phyloP scores from a whole-genome alignment of 2,888 invertebrate species.

The Nemotelus pantherinus region DNA sequence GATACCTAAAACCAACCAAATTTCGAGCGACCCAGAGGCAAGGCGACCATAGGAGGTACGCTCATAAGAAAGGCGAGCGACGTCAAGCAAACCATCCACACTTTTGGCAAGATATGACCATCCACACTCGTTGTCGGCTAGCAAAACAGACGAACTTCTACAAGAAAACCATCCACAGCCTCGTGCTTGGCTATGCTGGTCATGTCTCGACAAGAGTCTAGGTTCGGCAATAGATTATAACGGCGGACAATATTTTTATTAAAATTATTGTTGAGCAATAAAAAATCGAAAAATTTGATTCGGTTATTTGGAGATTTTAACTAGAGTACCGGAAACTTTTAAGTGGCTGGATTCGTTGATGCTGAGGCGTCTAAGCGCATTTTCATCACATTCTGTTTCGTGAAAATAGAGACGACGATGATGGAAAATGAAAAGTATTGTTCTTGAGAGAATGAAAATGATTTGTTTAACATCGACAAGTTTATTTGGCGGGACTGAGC shows the following conservation, averaged over 20 bases:
- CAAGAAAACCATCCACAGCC: no score
- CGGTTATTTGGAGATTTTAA: slow-evolving; percentile 33
- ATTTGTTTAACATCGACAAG: slow-evolving; percentile 20
- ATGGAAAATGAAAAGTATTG: not conserved
- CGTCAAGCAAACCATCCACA: no score
- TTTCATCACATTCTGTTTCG: not conserved
- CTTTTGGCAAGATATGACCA: no score
- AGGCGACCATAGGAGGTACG: no score
- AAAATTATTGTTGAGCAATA: slow-evolving; percentile 14
- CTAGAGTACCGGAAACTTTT: slow-evolving; percentile 36
- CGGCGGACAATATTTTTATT: slow-evolving; percentile 21
- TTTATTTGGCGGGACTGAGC: slow-evolving; percentile 6
- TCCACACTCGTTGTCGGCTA: no score
- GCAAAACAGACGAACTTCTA: no score
- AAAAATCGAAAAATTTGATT: slow-evolving; percentile 40
- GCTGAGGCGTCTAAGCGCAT: not conserved
- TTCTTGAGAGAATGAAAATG: slow-evolving; percentile 17
- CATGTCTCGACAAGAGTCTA: not conserved
- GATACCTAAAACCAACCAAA: no score
- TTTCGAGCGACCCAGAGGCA: no score
- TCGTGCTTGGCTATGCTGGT: no score
- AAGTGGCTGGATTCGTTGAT: slow-evolving; percentile 3
- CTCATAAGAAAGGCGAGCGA: no score
- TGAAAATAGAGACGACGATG: not conserved
- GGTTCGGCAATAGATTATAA: not conserved